Percentiles rank a stretch among this genome's conserved stretches.
Evolutionary conservation across 2,113 vertebrate species (phyloP).

Genomic region (Corydoras sp.): DNA sequence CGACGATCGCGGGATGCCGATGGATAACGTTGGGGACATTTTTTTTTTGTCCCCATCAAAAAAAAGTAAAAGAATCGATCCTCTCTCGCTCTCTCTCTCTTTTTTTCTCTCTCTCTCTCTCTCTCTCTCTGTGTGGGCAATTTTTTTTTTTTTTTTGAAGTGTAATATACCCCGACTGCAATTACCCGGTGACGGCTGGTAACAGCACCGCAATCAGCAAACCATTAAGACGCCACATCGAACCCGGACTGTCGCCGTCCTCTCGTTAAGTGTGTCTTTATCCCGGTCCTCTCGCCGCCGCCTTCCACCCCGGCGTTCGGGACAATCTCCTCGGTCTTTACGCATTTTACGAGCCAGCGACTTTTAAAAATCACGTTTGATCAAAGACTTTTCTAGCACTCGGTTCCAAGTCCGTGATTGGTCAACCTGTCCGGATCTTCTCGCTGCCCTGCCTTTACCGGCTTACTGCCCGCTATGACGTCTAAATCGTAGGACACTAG

Average conservation of each 20-base stretch:
- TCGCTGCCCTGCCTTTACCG: neutral
- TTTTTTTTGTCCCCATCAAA: too few relatives aligned
- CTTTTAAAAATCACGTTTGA: conserved; percentile 22
- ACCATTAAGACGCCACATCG: conserved; percentile 62
- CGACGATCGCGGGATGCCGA: too few relatives aligned
- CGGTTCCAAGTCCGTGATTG: conserved; percentile 4
- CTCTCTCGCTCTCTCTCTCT: conserved; percentile 43
- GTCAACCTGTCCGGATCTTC: conserved; percentile 4
- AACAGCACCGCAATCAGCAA: conserved; percentile 64
- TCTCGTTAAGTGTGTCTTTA: conserved; percentile 21
- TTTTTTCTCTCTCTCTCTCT: conserved; percentile 24
- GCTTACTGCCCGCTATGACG: too few relatives aligned
- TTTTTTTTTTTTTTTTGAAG: conserved; percentile 58
- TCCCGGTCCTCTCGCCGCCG: neutral
- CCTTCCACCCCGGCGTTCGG: neutral
- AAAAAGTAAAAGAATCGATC: too few relatives aligned
- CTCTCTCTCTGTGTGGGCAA: conserved; percentile 43
- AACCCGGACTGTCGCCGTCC: conserved; percentile 38
- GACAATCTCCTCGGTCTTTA: neutral
- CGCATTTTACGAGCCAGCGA: neutral
- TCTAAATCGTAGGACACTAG: neutral
- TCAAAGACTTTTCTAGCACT: conserved; percentile 3
- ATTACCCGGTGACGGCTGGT: conserved; percentile 65
- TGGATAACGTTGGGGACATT: too few relatives aligned
- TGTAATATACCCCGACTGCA: conserved; percentile 57